Conservation (phyloP, 2,797 vertebrate species). For the Sebastes kiyomatsui region DNA sequence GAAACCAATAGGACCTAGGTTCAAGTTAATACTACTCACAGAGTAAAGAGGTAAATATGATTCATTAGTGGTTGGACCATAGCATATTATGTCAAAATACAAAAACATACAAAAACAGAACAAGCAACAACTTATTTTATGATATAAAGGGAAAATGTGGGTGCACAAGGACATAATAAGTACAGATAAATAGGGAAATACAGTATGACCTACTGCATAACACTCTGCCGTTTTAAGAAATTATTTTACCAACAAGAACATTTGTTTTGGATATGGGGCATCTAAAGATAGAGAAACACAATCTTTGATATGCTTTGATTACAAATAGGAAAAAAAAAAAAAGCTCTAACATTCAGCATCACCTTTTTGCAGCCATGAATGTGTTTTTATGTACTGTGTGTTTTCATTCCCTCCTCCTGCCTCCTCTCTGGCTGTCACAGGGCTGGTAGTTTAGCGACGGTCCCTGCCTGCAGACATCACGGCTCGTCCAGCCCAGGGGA, state of each 20-base stretch:
- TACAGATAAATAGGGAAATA: no score
- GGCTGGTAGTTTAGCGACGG: conserved; percentile 65
- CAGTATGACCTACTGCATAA: neutral
- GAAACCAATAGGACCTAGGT: no score
- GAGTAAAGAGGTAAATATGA: no score
- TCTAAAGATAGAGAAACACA: neutral
- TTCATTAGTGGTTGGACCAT: no score
- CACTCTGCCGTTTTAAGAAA: neutral
- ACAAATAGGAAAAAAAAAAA: neutral
- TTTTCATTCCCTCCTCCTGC: neutral
- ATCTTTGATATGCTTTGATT: neutral
- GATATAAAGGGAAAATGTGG: no score
- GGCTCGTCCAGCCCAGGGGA: conserved; percentile 80
- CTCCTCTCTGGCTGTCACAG: neutral
- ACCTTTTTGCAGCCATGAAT: no score
- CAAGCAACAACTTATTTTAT: no score
- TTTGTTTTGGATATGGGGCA: neutral
- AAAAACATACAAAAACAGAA: no score
- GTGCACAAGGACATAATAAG: no score
- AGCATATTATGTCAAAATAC: no score
- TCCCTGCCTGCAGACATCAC: conserved; percentile 79
- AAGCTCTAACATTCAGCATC: neutral
- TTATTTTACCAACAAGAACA: neutral
- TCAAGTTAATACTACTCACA: no score
- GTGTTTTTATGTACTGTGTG: neutral